Evolutionary conservation across 2,113 vertebrate genomes (phyloP), one percentile per base, ranked within the genome.

Genomic region (Galbula dea): DNA sequence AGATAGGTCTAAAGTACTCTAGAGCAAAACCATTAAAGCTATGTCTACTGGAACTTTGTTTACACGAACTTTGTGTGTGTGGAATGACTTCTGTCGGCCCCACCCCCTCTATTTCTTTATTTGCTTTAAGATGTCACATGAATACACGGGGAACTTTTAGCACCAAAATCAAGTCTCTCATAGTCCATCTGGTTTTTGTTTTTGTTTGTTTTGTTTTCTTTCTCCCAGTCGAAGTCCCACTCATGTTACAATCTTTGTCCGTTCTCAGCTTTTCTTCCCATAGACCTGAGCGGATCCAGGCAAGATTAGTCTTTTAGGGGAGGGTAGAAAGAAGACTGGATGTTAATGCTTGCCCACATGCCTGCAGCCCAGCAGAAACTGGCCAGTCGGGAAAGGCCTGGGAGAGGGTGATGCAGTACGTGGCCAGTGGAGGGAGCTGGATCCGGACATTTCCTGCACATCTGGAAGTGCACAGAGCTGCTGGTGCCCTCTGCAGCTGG

Each of bases 51-150:
- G 98, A 98, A 98, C 96, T 98, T 98, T 98, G 98, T 98, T 98
- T 98, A 97, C 97, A 98, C 89, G 96, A 98, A 97, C 97, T 69
- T 95, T 94, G 59, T 90, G 98, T 97, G 97, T 98, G 98, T 98
- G 98, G 98, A 99, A 98, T 98, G 98, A 98, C 98, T 98, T 98
- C 98, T 97, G 97, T 98, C 97, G 94, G 98, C 98, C 96, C 98
- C 96, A 98, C 97, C 97, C 91, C 97, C 94, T 97, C 96, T 89
- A 93, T 93, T 74, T 88, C 90, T 96, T 91, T 96, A 88, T 91
- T 97, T 96, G 93, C 92, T 95, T 94, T 92, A 97, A 96, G 97
- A 97, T 98, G 89, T 97, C 97, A 97, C 95, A 97, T 97, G 98
- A 98, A 98, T 98, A 98, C 97, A 98, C 30, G 97, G 98, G 98